These are phyloP conservation scores for Aculops lycopersici DNA, from an alignment of 1,140 invertebrate species.

Conservation along the genomic window DNA sequence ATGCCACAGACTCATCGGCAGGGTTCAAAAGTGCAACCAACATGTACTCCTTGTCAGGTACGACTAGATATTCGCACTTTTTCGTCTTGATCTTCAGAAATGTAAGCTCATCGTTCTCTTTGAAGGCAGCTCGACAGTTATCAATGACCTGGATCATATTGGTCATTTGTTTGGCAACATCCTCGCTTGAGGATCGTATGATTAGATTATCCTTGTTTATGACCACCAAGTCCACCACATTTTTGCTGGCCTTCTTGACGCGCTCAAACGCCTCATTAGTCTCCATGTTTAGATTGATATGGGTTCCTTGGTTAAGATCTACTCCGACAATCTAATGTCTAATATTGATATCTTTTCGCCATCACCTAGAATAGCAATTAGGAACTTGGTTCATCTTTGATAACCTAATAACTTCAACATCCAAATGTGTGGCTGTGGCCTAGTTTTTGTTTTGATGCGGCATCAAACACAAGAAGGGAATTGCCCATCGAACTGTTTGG, in stretches of 20 bases:
- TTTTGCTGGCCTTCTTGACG: conserved; percentile 6
- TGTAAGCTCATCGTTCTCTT: conserved; percentile 9
- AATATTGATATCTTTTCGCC: too few species aligned
- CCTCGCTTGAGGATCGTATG: conserved; percentile 4
- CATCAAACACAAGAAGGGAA: too few species aligned
- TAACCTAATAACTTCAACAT: too few species aligned
- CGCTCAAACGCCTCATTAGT: conserved; percentile 7
- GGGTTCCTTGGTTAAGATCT: too few species aligned
- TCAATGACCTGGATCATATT: conserved; percentile 8
- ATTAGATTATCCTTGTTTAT: conserved; percentile 5
- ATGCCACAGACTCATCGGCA: conserved; percentile 6
- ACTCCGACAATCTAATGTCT: too few species aligned
- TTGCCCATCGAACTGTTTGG: too few species aligned
- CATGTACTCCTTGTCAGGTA: conserved; percentile 10
- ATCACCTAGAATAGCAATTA: too few species aligned
- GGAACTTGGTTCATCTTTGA: too few species aligned
- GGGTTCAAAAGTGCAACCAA: conserved; percentile 9
- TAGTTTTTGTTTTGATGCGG: too few species aligned
- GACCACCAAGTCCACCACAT: conserved; percentile 8
- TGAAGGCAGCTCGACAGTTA: conserved; percentile 5
- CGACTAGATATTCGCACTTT: conserved; percentile 9
- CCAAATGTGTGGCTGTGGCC: too few species aligned
- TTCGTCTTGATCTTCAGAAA: conserved; percentile 9
- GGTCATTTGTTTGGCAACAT: conserved; percentile 2
- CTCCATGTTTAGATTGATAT: conserved; percentile 7